phyloP scores from a whole-genome alignment of 2,888 invertebrate genomes.

The Dinocampus coccinellae region DNA sequence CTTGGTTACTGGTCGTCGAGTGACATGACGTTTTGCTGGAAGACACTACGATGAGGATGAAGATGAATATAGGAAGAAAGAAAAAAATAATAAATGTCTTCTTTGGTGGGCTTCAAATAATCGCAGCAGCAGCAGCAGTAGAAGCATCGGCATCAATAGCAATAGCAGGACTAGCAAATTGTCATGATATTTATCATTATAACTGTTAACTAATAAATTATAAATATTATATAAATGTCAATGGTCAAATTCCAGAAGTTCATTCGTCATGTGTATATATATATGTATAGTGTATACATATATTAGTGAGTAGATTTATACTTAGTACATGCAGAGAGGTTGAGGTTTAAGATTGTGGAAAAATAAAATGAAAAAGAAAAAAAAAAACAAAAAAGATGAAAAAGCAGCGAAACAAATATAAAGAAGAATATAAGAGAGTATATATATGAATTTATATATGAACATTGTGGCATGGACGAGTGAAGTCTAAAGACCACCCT shows the following conservation, averaged over 20 bases:
- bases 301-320: too few relatives aligned
- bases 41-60: slow-evolving; percentile 2
- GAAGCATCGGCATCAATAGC: not conserved
- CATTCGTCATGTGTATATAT: not conserved
- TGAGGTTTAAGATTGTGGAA: too few relatives aligned
- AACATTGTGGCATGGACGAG: slow-evolving; percentile 11
- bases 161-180: not conserved
- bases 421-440: not conserved
- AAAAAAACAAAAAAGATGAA: too few relatives aligned
- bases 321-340: not conserved
- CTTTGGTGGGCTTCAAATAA: slow-evolving; percentile 28
- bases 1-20: slow-evolving; percentile 12
- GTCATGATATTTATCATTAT: not conserved
- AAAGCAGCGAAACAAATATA: not conserved
- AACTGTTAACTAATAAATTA: not conserved
- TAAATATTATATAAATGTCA: slow-evolving; percentile 2
- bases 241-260: slow-evolving; percentile 1
- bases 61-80: not conserved
- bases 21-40: slow-evolving; percentile 23
- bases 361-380: too few relatives aligned
- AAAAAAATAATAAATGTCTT: slow-evolving; percentile 14
- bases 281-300: not conserved
- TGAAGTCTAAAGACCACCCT: slow-evolving; percentile 20
- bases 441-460: not conserved
- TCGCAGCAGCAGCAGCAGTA: not conserved